phyloP scores from a whole-genome alignment of 2,888 invertebrate genomes.

The Eupelmus urozonus region DNA sequence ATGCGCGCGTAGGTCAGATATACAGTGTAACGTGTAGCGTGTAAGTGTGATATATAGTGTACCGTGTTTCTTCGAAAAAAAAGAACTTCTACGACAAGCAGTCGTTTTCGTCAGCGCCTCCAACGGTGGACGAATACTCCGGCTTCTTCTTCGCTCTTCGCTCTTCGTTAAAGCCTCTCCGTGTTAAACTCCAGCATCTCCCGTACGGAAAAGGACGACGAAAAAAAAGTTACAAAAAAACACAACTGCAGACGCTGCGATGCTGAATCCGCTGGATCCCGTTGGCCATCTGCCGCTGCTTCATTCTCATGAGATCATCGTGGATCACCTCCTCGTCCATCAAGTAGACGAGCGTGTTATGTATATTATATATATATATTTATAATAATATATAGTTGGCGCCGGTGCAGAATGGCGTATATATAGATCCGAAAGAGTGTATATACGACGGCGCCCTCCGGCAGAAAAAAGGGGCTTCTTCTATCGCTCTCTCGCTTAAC shows the following conservation, averaged over 20 bases:
- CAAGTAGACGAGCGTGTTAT: slow-evolving; percentile 40
- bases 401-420: slow-evolving; percentile 47
- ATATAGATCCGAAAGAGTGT: background rate
- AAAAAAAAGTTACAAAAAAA: slow-evolving; percentile 4
- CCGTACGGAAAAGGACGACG: slow-evolving; percentile 5
- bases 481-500: background rate
- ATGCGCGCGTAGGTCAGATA: slow-evolving; percentile 38
- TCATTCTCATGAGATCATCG: slow-evolving; percentile 53
- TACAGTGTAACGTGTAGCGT: slow-evolving; percentile 8
- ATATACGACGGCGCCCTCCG: slow-evolving; percentile 20
- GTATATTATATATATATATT: background rate
- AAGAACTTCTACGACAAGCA: no score
- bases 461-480: slow-evolving; percentile 47
- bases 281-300: slow-evolving; percentile 28
- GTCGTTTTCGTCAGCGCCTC: slow-evolving; percentile 30
- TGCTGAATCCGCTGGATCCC: background rate
- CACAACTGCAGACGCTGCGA: slow-evolving; percentile 26
- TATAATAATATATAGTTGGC: slow-evolving; percentile 11
- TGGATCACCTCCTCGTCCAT: slow-evolving; percentile 54
- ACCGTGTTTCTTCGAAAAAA: slow-evolving; percentile 2
- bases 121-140: slow-evolving; percentile 46
- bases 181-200: background rate
- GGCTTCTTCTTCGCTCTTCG: slow-evolving; percentile 12
- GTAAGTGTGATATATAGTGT: slow-evolving; percentile 36
- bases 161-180: background rate